These are phyloP conservation scores for Lithophane socia DNA, from an alignment of 2,888 invertebrate genomes.

Conservation along the genomic window DNA sequence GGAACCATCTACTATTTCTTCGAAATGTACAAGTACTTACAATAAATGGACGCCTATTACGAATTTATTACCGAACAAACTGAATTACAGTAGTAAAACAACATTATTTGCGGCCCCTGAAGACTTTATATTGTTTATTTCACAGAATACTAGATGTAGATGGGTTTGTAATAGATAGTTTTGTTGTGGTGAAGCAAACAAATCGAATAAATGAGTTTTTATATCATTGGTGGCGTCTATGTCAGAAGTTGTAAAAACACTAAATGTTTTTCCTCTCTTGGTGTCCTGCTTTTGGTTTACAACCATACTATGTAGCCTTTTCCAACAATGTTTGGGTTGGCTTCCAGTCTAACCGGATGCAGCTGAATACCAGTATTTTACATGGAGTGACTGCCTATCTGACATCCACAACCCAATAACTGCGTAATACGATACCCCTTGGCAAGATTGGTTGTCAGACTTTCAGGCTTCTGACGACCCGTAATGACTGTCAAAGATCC, in stretches of 20 bases:
- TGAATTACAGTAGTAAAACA: constrained; percentile 38
- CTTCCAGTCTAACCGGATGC: background rate
- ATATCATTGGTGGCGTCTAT: background rate
- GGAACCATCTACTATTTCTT: constrained; percentile 26
- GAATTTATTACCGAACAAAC: constrained; percentile 44
- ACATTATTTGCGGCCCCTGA: constrained; percentile 28
- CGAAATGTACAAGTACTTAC: constrained; percentile 33
- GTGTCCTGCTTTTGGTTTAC: no score
- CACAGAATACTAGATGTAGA: constrained; percentile 13
- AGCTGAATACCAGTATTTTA: background rate
- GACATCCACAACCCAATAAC: background rate
- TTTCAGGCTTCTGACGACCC: no score
- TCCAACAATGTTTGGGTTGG: background rate
- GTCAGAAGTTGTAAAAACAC: background rate
- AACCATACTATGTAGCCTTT: background rate
- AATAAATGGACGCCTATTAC: constrained; percentile 18
- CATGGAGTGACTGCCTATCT: background rate
- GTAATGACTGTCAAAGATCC: no score
- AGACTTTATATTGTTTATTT: constrained; percentile 41
- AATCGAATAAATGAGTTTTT: background rate
- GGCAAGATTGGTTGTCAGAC: background rate
- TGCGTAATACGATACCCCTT: background rate
- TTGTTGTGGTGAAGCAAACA: constrained; percentile 5
- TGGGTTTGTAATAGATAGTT: constrained; percentile 8
- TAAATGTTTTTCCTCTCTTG: background rate